A percentile compares a stretch with the other conserved stretches of the same genome.
Evolutionary conservation across 2,113 vertebrate species (phyloP).

Genomic region (Pedetes capensis): DNA sequence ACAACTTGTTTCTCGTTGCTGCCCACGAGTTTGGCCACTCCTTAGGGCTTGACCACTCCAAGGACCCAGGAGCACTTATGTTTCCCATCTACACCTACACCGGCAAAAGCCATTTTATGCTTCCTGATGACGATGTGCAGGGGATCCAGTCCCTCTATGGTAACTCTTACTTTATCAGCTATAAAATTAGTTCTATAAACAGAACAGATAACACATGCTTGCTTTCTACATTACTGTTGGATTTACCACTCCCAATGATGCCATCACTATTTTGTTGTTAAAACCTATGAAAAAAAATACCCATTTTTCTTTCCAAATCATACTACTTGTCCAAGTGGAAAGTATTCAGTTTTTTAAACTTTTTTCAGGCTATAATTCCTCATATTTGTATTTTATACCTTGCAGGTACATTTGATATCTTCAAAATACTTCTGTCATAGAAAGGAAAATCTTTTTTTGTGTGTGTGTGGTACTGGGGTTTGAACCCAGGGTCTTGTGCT

Average conservation of each 20-base stretch:
- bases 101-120: constrained; percentile 83
- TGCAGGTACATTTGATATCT: not conserved
- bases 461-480: too few species aligned
- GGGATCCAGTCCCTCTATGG: constrained; percentile 97
- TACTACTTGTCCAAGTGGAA: not conserved
- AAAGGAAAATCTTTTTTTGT: constrained; percentile 21
- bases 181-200: not conserved
- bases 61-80: constrained; percentile 94
- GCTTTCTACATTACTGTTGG: not conserved
- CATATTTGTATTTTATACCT: not conserved
- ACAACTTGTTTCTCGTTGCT: constrained; percentile 95
- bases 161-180: constrained; percentile 59
- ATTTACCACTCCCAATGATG: not conserved
- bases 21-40: constrained; percentile 96
- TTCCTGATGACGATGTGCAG: constrained; percentile 93
- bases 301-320: not conserved
- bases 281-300: not conserved
- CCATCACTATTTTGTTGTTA: not conserved
- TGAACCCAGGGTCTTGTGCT: too few species aligned
- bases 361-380: not conserved
- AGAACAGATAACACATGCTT: not conserved
- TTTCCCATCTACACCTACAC: constrained; percentile 92
- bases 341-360: not conserved
- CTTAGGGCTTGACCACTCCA: constrained; percentile 93
- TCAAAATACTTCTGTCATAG: not conserved